Percentiles rank a stretch among this genome's conserved stretches.
These are phyloP conservation scores for Plumapathes pennacea DNA, from an alignment of 92 coral and sea anemone species.

Conservation along the genomic window DNA sequence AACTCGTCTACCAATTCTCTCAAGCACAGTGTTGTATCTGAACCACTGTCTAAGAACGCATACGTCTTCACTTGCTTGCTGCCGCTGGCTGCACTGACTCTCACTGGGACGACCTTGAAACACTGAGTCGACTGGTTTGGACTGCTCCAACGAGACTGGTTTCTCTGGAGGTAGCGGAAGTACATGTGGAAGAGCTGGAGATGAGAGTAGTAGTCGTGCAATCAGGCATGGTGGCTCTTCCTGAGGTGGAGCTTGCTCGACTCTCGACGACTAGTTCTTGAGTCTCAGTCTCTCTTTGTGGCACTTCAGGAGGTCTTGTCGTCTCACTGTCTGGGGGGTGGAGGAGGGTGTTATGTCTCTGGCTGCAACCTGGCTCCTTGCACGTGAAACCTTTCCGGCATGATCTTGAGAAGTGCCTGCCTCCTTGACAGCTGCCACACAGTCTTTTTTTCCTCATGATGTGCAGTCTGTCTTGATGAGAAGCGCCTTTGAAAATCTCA, in stretches of 20 bases:
- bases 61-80: slow-evolving; percentile 30
- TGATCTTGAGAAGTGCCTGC: slow-evolving; percentile 57
- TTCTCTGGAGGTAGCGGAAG: slow-evolving; percentile 18
- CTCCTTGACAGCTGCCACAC: slow-evolving; percentile 53
- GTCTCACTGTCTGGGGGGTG: slow-evolving; percentile 26
- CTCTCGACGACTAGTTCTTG: slow-evolving; percentile 2
- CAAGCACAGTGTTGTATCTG: slow-evolving; percentile 52
- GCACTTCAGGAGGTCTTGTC: slow-evolving; percentile 3
- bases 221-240: slow-evolving; percentile 2
- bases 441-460: slow-evolving; percentile 49
- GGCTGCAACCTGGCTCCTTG: slow-evolving; percentile 45
- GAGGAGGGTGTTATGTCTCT: slow-evolving; percentile 47
- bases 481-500: slow-evolving; percentile 37
- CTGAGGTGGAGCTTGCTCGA: slow-evolving; percentile 1
- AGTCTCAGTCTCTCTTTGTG: background rate
- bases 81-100: slow-evolving; percentile 31
- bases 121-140: slow-evolving; percentile 16
- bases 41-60: slow-evolving; percentile 58
- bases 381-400: slow-evolving; percentile 60
- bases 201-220: slow-evolving; percentile 1
- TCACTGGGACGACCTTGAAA: slow-evolving; percentile 53
- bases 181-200: too few species aligned
- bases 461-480: slow-evolving; percentile 41
- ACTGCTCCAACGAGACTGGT: slow-evolving; percentile 1
- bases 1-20: slow-evolving; percentile 24